Conservation (phyloP, 2,113 vertebrate genomes). For the Probosciger aterrimus region DNA sequence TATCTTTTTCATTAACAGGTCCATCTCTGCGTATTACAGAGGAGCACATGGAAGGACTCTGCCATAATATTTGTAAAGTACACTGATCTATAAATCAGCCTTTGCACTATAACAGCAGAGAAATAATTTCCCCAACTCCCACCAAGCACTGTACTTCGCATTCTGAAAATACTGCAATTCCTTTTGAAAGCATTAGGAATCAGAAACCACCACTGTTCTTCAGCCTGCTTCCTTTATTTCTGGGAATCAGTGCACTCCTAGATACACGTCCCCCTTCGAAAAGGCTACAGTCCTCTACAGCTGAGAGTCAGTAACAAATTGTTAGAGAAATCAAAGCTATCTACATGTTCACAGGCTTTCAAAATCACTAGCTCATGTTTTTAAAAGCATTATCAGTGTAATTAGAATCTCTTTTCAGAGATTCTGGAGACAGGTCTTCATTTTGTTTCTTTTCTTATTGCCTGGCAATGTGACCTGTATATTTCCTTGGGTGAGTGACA, state of each 20-base stretch:
- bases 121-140: rapidly evolving
- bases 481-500: background rate
- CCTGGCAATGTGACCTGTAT: background rate
- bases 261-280: background rate
- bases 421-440: background rate
- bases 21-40: background rate
- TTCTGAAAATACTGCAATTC: background rate
- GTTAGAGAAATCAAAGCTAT: background rate
- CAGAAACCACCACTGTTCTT: background rate
- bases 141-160: background rate
- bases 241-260: background rate
- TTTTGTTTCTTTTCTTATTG: background rate
- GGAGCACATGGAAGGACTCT: background rate
- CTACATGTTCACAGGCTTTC: background rate
- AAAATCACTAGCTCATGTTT: background rate
- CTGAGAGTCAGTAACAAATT: background rate
- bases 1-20: background rate
- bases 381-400: background rate
- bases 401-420: background rate
- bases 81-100: background rate
- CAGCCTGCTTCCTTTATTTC: background rate
- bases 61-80: background rate
- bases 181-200: background rate
- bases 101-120: background rate
- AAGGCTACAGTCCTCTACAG: background rate